These are phyloP conservation scores for Myotis daubentonii DNA, from an alignment of 2,797 vertebrate genomes.

Conservation along the genomic window DNA sequence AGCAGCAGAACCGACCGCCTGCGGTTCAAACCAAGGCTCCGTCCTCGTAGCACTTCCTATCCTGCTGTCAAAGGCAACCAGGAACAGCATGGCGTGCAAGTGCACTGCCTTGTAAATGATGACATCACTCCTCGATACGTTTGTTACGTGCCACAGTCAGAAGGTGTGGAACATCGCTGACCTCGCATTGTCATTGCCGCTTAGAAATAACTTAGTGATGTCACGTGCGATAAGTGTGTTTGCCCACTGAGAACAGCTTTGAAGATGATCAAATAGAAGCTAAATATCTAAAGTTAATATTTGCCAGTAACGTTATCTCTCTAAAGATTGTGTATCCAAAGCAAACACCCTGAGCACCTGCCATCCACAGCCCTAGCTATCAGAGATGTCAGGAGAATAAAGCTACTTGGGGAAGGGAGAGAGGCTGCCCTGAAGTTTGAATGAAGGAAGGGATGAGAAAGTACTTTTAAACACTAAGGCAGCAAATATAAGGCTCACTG, in stretches of 20 bases:
- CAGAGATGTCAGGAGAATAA: not conserved
- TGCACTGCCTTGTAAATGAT: not conserved
- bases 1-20: not conserved
- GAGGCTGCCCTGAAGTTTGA: not conserved
- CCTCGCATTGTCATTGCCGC: not conserved
- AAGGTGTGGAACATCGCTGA: not conserved
- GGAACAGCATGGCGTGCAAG: not conserved
- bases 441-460: not conserved
- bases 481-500: not conserved
- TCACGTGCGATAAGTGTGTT: not conserved
- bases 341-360: not conserved
- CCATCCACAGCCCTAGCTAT: not conserved
- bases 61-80: not conserved
- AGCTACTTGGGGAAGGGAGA: not conserved
- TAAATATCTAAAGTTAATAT: conserved; percentile 36
- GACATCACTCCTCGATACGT: not conserved
- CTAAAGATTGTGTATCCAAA: conserved; percentile 16
- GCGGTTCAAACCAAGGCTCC: not conserved
- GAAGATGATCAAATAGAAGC: conserved; percentile 54
- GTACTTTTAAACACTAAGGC: not conserved
- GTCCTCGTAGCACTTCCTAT: not conserved
- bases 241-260: conserved; percentile 33
- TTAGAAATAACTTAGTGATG: conserved; percentile 51
- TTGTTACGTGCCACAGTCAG: not conserved
- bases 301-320: not conserved